phyloP scores from a whole-genome alignment of 2,888 invertebrate species.

The Microctonus aethiopoides region DNA sequence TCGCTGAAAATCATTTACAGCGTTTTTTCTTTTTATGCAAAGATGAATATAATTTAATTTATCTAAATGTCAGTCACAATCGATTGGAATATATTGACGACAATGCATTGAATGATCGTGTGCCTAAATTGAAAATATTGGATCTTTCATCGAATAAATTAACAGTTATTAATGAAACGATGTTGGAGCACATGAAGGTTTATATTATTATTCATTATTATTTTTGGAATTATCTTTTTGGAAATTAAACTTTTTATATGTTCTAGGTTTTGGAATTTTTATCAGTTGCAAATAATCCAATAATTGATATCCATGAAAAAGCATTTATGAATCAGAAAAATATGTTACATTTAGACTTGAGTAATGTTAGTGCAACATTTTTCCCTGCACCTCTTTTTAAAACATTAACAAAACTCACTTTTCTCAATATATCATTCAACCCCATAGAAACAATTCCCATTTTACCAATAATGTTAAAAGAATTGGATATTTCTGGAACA shows the following conservation, averaged over 20 bases:
- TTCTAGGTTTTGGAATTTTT: conserved; percentile 57
- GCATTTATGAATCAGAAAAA: conserved; percentile 54
- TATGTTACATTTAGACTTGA: conserved; percentile 53
- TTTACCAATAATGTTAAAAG: conserved; percentile 71
- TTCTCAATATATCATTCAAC: conserved; percentile 66
- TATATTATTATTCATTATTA: conserved; percentile 2
- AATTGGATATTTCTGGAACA: conserved; percentile 75
- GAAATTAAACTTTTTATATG: not conserved
- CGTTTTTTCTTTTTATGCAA: conserved; percentile 73
- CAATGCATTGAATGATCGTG: conserved; percentile 57
- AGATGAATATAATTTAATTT: conserved; percentile 87
- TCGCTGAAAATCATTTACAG: conserved; percentile 83
- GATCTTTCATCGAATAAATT: conserved; percentile 61
- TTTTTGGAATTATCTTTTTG: not conserved
- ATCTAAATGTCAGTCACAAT: conserved; percentile 87
- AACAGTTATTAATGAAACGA: conserved; percentile 59
- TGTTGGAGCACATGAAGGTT: conserved; percentile 62
- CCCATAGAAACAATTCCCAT: conserved; percentile 70
- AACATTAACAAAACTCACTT: conserved; percentile 51
- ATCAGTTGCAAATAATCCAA: conserved; percentile 59
- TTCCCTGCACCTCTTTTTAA: conserved; percentile 56
- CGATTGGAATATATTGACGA: conserved; percentile 80
- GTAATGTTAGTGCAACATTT: conserved; percentile 52
- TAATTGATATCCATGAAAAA: conserved; percentile 58
- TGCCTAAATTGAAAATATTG: conserved; percentile 56